phyloP scores from a whole-genome alignment of 92 coral and sea anemone genomes.

The Bergia puertoricense region DNA sequence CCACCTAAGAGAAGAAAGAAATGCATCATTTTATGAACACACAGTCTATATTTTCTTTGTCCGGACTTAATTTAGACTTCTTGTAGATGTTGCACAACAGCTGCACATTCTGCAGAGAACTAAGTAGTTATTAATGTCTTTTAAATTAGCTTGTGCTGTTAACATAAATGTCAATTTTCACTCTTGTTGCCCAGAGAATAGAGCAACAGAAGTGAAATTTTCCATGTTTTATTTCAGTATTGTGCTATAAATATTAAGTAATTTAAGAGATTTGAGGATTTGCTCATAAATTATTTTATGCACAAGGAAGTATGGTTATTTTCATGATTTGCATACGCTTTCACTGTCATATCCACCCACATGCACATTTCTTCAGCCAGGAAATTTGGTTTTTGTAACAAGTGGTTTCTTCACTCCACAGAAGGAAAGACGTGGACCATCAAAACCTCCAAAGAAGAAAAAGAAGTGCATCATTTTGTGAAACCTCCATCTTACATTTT shows the following conservation, averaged over 20 bases:
- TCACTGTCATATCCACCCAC: not conserved
- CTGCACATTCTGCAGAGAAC: conserved; percentile 1
- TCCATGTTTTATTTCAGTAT: not conserved
- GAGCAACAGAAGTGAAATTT: conserved; percentile 5
- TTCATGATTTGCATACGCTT: not conserved
- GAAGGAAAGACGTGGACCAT: conserved; percentile 93
- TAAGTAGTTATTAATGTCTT: not conserved
- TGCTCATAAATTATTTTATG: conserved; percentile 23
- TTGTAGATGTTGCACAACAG: not conserved
- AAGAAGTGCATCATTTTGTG: conserved; percentile 87
- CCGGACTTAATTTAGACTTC: not conserved
- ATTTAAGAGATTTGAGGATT: not conserved
- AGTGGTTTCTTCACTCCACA: conserved; percentile 50
- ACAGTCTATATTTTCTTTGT: not conserved
- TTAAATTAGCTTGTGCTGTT: not conserved
- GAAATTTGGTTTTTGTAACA: conserved; percentile 20
- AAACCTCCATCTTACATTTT: conserved; percentile 18
- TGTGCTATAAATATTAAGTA: not conserved
- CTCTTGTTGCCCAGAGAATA: conserved; percentile 10
- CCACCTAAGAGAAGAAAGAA: conserved; percentile 65
- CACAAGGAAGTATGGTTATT: not conserved
- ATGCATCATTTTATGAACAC: conserved; percentile 82
- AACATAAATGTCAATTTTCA: not conserved
- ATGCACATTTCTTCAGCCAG: not conserved
- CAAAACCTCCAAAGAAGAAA: conserved; percentile 61